phyloP scores from a whole-genome alignment of 2,113 vertebrate genomes.

The Pica pica region DNA sequence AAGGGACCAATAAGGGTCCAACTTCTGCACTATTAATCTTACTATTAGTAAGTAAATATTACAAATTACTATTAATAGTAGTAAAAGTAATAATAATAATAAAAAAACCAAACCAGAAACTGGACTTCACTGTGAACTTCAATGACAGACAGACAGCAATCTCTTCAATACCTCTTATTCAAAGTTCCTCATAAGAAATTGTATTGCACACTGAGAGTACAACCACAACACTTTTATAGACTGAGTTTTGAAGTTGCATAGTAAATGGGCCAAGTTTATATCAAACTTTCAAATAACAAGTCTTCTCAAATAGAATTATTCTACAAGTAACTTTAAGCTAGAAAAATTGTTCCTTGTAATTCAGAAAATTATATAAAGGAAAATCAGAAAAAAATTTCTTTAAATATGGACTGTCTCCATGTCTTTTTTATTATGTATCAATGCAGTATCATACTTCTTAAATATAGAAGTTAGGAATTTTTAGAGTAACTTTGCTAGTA shows the following conservation, averaged over 20 bases:
- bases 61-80: background rate
- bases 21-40: background rate
- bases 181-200: background rate
- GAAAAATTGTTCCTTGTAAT: background rate
- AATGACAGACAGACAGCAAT: background rate
- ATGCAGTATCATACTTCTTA: background rate
- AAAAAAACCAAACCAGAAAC: background rate
- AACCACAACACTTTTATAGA: background rate
- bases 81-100: background rate
- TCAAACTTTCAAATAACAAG: background rate
- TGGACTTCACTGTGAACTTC: background rate
- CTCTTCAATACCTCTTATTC: background rate
- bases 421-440: background rate
- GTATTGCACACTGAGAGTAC: background rate
- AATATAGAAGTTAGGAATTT: background rate
- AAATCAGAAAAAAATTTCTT: background rate
- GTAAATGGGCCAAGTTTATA: background rate
- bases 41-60: background rate
- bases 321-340: background rate
- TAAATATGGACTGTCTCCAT: background rate
- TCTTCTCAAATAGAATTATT: background rate
- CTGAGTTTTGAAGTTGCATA: background rate
- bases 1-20: background rate
- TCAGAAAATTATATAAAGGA: background rate
- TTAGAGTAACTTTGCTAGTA: background rate